Conservation (phyloP, 2,888 invertebrate species). For the Nesidiocoris tenuis region DNA sequence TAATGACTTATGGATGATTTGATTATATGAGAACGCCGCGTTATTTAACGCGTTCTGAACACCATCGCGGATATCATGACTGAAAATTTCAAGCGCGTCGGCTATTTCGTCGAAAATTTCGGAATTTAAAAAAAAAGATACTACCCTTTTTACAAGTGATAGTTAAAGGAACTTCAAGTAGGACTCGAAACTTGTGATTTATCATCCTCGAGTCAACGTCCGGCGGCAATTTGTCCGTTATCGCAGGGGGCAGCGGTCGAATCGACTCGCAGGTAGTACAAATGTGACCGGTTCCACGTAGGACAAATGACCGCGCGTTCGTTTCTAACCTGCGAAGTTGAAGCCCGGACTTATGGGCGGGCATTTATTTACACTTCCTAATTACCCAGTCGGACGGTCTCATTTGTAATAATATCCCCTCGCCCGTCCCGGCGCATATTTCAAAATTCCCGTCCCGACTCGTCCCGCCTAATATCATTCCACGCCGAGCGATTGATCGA, state of each 20-base stretch:
- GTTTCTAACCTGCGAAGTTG: conserved; percentile 18
- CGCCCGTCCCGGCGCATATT: conserved; percentile 19
- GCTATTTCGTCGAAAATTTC: too few relatives aligned
- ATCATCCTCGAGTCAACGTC: background rate
- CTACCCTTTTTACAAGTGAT: too few relatives aligned
- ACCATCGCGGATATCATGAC: too few relatives aligned
- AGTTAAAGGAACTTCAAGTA: too few relatives aligned
- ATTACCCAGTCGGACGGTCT: conserved; percentile 28
- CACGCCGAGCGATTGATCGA: background rate
- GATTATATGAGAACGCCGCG: too few relatives aligned
- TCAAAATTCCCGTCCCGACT: background rate
- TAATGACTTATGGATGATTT: too few relatives aligned
- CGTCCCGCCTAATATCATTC: background rate
- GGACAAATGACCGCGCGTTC: conserved; percentile 8
- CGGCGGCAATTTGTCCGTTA: conserved; percentile 35
- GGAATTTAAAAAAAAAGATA: too few relatives aligned
- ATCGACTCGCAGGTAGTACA: background rate
- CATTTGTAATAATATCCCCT: conserved; percentile 41
- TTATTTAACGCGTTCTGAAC: too few relatives aligned
- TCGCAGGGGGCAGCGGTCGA: conserved; percentile 4
- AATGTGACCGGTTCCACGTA: background rate
- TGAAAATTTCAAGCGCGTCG: too few relatives aligned
- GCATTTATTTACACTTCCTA: conserved; percentile 39
- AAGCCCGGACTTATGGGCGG: conserved; percentile 24
- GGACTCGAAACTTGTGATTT: too few relatives aligned